phyloP scores from a whole-genome alignment of 2,888 invertebrate species.

The Achlya flavicornis region DNA sequence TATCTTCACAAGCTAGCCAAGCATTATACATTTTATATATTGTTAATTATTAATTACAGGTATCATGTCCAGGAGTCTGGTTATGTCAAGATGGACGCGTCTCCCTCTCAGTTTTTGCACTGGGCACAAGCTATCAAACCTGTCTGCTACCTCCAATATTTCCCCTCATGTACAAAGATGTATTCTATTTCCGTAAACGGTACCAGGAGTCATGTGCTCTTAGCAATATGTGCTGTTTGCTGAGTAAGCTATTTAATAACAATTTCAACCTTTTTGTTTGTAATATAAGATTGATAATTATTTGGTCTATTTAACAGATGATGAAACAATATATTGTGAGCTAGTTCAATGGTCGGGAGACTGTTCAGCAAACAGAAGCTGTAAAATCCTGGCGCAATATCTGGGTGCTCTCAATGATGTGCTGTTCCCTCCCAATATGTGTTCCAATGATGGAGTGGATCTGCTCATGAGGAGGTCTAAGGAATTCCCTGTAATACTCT shows the following conservation, averaged over 20 bases:
- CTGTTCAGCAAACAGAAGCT: conserved; percentile 51
- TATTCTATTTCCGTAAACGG: conserved; percentile 85
- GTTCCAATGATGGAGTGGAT: conserved; percentile 85
- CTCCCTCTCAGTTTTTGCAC: conserved; percentile 86
- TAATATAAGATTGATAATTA: too few species aligned
- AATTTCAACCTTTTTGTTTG: too few species aligned
- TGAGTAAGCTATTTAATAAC: conserved; percentile 56
- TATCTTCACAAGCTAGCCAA: too few species aligned
- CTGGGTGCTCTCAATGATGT: conserved; percentile 86
- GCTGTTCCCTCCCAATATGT: conserved; percentile 85
- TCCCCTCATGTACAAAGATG: conserved; percentile 88
- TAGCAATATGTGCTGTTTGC: conserved; percentile 73
- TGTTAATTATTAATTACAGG: conserved; percentile 68
- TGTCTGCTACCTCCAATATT: conserved; percentile 86
- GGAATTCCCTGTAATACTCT: conserved; percentile 84
- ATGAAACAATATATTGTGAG: conserved; percentile 85
- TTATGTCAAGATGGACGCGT: conserved; percentile 91
- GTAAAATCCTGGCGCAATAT: conserved; percentile 85
- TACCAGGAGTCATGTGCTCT: conserved; percentile 70
- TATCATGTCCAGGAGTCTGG: conserved; percentile 94
- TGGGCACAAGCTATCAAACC: conserved; percentile 88
- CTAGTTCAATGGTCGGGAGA: conserved; percentile 85
- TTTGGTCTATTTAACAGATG: conserved; percentile 62
- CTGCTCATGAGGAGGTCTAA: conserved; percentile 87
- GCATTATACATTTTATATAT: too few species aligned